These are phyloP conservation scores for Myocastor coypus DNA, from an alignment of 2,113 vertebrate species.

Conservation along the genomic window DNA sequence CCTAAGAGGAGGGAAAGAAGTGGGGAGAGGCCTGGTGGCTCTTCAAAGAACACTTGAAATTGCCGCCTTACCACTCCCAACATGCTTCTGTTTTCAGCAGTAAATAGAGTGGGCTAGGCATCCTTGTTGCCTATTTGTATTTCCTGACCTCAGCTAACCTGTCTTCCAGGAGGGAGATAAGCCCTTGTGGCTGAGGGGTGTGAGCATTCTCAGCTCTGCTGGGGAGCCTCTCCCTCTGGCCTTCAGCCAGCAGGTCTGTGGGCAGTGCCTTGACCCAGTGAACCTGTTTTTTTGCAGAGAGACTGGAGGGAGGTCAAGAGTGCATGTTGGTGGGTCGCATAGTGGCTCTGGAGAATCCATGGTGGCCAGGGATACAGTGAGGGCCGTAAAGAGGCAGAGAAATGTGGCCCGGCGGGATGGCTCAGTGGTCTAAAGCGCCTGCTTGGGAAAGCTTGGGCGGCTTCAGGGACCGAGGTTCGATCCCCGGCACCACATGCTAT, in stretches of 20 bases:
- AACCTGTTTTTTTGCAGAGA: background rate
- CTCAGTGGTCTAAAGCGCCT: too few species aligned
- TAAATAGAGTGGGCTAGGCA: background rate
- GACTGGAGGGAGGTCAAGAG: background rate
- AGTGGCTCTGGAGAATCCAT: background rate
- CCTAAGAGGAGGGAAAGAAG: too few species aligned
- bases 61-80: conserved; percentile 26
- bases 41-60: background rate
- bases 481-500: too few species aligned
- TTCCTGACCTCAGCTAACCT: conserved; percentile 20
- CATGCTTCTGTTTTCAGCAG: background rate
- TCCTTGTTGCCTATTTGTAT: background rate
- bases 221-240: too few species aligned
- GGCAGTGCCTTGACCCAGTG: background rate
- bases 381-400: background rate
- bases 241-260: background rate
- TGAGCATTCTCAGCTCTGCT: accelerated
- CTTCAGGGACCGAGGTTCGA: too few species aligned
- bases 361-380: accelerated
- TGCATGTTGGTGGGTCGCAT: background rate
- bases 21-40: background rate
- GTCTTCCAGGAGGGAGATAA: background rate
- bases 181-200: background rate
- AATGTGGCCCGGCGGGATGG: too few species aligned
- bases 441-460: too few species aligned